Evolutionary conservation across 2,888 invertebrate species (phyloP).

Genomic region (Campoplex nolae): DNA sequence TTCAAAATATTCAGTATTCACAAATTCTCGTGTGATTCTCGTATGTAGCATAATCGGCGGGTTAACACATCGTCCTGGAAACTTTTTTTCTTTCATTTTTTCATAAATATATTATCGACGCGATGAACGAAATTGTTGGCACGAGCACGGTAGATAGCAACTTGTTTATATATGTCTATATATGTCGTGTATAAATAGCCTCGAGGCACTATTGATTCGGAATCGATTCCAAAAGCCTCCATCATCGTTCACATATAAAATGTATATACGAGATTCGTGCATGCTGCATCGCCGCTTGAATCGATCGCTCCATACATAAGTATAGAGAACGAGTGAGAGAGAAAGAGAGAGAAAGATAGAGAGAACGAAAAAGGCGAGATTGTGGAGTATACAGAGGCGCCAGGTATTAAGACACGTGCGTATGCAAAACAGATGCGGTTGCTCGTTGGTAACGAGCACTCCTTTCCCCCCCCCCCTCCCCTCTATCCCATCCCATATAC

Average conservation of each 20-base stretch:
- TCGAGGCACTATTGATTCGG: conserved; percentile 49
- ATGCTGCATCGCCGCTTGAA: conserved; percentile 17
- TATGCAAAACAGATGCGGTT: conserved; percentile 78
- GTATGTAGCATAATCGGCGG: conserved; percentile 26
- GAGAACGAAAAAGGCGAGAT: conserved; percentile 56
- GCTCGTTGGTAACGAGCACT: conserved; percentile 74
- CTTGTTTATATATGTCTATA: conserved; percentile 3
- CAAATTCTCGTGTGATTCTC: conserved; percentile 37
- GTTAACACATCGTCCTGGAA: conserved; percentile 23
- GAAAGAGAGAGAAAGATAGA: conserved; percentile 41
- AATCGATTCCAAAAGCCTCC: conserved; percentile 53
- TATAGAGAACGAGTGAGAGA: conserved; percentile 16
- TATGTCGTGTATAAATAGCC: conserved; percentile 10
- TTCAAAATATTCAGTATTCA: conserved; percentile 21
- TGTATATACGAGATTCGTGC: neutral
- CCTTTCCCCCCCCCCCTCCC: neutral
- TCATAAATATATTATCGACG: conserved; percentile 40
- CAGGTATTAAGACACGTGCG: conserved; percentile 70
- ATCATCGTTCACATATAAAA: conserved; percentile 4
- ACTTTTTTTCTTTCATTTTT: conserved; percentile 31
- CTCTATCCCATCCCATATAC: conserved; percentile 7
- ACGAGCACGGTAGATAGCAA: conserved; percentile 21
- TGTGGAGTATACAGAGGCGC: conserved; percentile 46
- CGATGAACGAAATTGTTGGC: conserved; percentile 44
- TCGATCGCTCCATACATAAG: conserved; percentile 46